A percentile compares a stretch with the other conserved stretches of the same genome.
Evolutionary conservation across 2,113 vertebrate species (phyloP).

Genomic region (Phrynocephalus versicolor): DNA sequence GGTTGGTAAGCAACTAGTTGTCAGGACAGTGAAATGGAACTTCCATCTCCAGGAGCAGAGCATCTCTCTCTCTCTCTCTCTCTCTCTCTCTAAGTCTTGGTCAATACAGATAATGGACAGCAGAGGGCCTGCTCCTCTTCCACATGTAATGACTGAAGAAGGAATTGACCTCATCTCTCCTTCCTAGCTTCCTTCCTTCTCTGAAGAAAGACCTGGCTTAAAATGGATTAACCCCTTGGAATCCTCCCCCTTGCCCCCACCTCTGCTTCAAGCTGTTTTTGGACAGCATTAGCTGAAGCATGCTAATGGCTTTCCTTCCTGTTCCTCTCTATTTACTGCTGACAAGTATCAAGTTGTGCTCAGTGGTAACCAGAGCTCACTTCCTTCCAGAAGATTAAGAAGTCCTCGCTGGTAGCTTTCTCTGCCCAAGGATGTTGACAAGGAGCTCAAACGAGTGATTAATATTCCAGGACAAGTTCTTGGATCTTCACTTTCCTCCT

Average conservation of each 20-base stretch:
- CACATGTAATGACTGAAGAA: not conserved
- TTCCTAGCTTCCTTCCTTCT: not conserved
- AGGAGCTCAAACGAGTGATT: not conserved
- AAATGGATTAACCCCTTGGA: slow-evolving; percentile 33
- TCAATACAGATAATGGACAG: not conserved
- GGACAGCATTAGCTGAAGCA: slow-evolving; percentile 58
- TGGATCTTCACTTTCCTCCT: not conserved
- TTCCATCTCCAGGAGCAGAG: not conserved
- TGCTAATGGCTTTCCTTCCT: slow-evolving; percentile 71
- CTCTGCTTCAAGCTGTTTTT: slow-evolving; percentile 40
- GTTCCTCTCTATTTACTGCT: slow-evolving; percentile 67
- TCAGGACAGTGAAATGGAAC: not conserved
- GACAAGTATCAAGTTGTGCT: slow-evolving; percentile 59
- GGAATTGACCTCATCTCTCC: not conserved
- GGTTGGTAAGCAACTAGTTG: not conserved
- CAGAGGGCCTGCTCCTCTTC: not conserved
- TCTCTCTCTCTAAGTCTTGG: not conserved
- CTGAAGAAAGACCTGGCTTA: slow-evolving; percentile 9
- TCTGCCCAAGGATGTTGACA: not conserved
- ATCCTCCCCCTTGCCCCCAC: not conserved
- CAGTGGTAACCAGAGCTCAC: slow-evolving; percentile 67
- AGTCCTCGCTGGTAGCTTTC: slow-evolving; percentile 50
- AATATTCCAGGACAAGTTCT: slow-evolving; percentile 23
- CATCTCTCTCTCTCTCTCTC: not conserved
- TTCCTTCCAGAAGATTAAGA: slow-evolving; percentile 80